Evolutionary conservation across 1,140 invertebrate species (phyloP), one percentile per base, ranked within the genome.

Genomic region (Pinna nobilis): DNA sequence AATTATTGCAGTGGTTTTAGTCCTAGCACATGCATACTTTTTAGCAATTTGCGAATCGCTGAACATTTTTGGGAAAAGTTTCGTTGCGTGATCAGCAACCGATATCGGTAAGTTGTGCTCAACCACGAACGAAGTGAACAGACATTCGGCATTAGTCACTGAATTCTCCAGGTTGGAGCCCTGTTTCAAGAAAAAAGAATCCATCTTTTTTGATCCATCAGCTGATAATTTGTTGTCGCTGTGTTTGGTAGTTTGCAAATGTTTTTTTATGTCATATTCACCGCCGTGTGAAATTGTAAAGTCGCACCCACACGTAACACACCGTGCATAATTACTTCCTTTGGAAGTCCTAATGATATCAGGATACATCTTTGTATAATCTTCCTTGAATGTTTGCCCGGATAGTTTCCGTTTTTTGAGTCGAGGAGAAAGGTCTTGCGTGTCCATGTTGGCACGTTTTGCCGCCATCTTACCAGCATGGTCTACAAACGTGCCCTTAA

Each of bases 1-100:
- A 20, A 73, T 51, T 11, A 73, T 47, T n/a, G 70, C 63, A 33
- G 63, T 49, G 3, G 64, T 59, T 51, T 68, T 74, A 32, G 50
- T 67, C 3, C 32, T 11, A 18, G 32, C 18, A 57, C 63, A 67
- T 3, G 35, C 11, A 32, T 68, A 68, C 30, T 57, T 37, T 57
- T 68, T 37, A 41, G 65, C 65, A 25, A 68, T 68, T 25, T 57
- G 32, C 13, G 65, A 68, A 30, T 68, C 65, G 11, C 35, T 33
- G 44, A 68, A 68, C 64, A 53, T 51, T 51, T 25, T 39, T 30
- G 3, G 37, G 28, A 57, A 47, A 23, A 68, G 33, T 51, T 51
- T 15, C 1, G 51, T 37, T 23, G 53, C 55, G 35, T 69, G 67
- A 30, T 60, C 67, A 30, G 37, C 25, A 37, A 69, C 55, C 33